Evolutionary conservation across 2,888 invertebrate genomes (phyloP).

Genomic region (Scaptomyza tumidula): DNA sequence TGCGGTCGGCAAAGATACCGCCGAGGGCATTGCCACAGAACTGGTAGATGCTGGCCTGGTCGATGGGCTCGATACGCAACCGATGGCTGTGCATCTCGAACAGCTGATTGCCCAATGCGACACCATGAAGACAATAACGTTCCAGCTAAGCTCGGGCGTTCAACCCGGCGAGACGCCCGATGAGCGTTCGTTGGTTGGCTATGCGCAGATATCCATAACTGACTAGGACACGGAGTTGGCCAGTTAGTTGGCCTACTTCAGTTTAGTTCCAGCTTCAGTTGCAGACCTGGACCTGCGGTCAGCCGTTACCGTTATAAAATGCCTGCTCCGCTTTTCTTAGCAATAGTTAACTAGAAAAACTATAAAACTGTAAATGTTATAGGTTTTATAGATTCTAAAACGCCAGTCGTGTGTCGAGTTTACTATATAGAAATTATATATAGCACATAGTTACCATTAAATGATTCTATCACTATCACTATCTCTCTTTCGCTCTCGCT

Average conservation of each 20-base stretch:
- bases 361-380: slow-evolving; percentile 40
- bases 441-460: slow-evolving; percentile 10
- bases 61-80: slow-evolving; percentile 94
- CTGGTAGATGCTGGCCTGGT: slow-evolving; percentile 97
- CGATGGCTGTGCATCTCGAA: slow-evolving; percentile 97
- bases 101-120: slow-evolving; percentile 92
- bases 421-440: slow-evolving; percentile 37
- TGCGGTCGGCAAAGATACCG: slow-evolving; percentile 93
- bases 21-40: slow-evolving; percentile 97
- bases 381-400: slow-evolving; percentile 58
- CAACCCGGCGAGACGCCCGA: slow-evolving; percentile 93
- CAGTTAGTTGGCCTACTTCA: slow-evolving; percentile 38
- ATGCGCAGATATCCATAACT: slow-evolving; percentile 97
- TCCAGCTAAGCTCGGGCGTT: slow-evolving; percentile 91
- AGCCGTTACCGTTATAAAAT: slow-evolving; percentile 24
- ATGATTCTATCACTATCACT: neutral
- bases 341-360: slow-evolving; percentile 40
- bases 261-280: slow-evolving; percentile 6
- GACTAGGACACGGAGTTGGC: slow-evolving; percentile 86
- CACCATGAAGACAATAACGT: slow-evolving; percentile 91
- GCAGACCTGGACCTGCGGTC: slow-evolving; percentile 11
- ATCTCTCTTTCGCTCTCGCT: slow-evolving; percentile 18
- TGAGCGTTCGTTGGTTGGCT: slow-evolving; percentile 97
- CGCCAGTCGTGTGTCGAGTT: slow-evolving; percentile 35
- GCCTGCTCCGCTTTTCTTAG: slow-evolving; percentile 67